Evolutionary conservation across 2,113 vertebrate genomes (phyloP), one percentile per base, ranked within the genome.

Genomic region (Heterotilapia buettikoferi): DNA sequence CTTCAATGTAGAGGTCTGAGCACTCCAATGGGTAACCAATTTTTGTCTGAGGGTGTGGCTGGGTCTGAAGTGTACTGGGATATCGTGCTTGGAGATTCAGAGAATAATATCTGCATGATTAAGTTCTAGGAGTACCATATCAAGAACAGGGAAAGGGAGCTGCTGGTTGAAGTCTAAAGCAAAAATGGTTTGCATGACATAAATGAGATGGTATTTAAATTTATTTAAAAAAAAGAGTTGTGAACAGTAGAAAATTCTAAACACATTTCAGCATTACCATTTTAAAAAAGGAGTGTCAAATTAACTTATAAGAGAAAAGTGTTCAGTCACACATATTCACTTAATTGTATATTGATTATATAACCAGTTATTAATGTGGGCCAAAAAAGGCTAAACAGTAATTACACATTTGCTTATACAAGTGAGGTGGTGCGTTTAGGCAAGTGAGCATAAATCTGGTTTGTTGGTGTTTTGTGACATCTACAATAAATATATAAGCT

Each of bases 71-170:
- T 63, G 59, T 33, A 63, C 59, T 63, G 59, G 18, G 5, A 63
- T 63, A 4, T 63, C 0, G 1, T 63, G 59, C 18, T 71, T 73
- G 38, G 7, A 43, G 0, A 43, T 24, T 45, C n/a, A 73, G 61
- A 38, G 61, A 38, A 21, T 68, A 38, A 38, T 68, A 38, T 38
- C 4, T 68, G 33, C 10, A 66, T 7, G 19, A 68, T 38, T 68
- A 68, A 38, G 19, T 7, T n/a, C 61, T 66, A 66, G 61, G 10
- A 38, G 61, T n/a, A n/a, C 31, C 6, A 45, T 45, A 63, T n/a
- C 59, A 66, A 66, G 31, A 36, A 38, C 18, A 66, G 19, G 0
- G 19, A 68, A 38, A 21, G 33, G 33, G 11, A 68, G 33, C 33
- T 0, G 19, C 6, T 71, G 63, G 63, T 71, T 40, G 63, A 71